Evolutionary conservation across 2,797 vertebrate genomes (phyloP).

Genomic region (Bucorvus abyssinicus): DNA sequence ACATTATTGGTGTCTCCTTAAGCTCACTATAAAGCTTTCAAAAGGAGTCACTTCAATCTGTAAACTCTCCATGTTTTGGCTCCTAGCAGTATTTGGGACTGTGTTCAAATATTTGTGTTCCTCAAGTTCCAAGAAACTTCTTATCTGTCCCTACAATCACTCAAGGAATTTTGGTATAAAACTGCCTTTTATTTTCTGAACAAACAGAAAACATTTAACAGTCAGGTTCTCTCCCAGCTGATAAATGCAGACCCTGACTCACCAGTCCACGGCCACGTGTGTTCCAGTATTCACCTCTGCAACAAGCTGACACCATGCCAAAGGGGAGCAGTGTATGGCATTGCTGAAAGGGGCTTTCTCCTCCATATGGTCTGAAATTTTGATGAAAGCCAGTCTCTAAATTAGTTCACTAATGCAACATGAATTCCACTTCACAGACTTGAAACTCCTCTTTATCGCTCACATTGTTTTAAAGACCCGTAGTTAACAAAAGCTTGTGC

Average conservation of each 20-base stretch:
- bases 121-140: constrained; percentile 39
- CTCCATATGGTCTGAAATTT: neutral
- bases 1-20: neutral
- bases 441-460: neutral
- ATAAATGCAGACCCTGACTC: neutral
- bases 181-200: neutral
- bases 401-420: neutral
- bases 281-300: neutral
- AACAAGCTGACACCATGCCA: neutral
- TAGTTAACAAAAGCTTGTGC: neutral
- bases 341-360: neutral
- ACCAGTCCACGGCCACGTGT: neutral
- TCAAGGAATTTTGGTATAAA: constrained; percentile 5
- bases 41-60: neutral
- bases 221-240: neutral
- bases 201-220: neutral
- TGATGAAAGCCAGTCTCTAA: neutral
- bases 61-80: neutral
- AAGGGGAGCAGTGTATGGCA: neutral
- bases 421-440: neutral
- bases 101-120: constrained; percentile 14
- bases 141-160: constrained; percentile 41
- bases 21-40: constrained; percentile 1
- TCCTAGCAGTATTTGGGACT: neutral
- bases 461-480: neutral